A percentile compares a stretch with the other conserved stretches of the same genome.
phyloP scores from a whole-genome alignment of 1,140 invertebrate genomes.

The Holcopasites calliopsidis region DNA sequence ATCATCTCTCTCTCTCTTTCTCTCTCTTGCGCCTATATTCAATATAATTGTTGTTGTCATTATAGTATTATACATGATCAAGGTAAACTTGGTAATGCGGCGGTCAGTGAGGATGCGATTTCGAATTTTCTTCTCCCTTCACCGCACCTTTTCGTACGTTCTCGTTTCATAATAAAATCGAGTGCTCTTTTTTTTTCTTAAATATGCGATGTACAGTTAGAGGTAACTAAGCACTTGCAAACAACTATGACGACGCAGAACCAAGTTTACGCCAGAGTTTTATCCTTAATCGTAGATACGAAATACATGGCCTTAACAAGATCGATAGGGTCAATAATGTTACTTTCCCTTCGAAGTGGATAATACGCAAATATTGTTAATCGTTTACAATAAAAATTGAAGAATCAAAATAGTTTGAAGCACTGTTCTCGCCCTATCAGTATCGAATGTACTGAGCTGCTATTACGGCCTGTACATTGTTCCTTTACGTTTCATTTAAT shows the following conservation, averaged over 20 bases:
- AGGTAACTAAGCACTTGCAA: conserved; percentile 23
- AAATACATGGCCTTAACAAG: conserved; percentile 75
- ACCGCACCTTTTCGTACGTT: neutral
- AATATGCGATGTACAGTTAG: neutral
- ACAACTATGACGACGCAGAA: conserved; percentile 22
- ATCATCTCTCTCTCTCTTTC: no score
- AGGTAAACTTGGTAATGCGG: conserved; percentile 47
- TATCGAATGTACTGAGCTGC: neutral
- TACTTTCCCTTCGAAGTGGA: conserved; percentile 41
- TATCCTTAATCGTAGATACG: conserved; percentile 67
- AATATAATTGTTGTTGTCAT: conserved; percentile 52
- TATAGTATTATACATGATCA: conserved; percentile 63
- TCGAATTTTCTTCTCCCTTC: neutral
- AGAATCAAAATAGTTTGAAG: conserved; percentile 25
- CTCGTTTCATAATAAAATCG: neutral
- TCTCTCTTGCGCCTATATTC: conserved; percentile 46
- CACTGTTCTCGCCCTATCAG: neutral
- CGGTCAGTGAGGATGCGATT: conserved; percentile 22
- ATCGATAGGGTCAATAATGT: conserved; percentile 62
- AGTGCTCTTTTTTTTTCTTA: conserved; percentile 1
- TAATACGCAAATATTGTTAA: conserved; percentile 44
- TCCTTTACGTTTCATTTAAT: neutral
- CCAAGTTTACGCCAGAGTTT: conserved; percentile 47
- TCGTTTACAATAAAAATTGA: conserved; percentile 43
- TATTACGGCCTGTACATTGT: neutral